Percentiles rank a stretch among this genome's conserved stretches.
phyloP scores from a whole-genome alignment of 2,888 invertebrate genomes.

The Microctonus brassicae region DNA sequence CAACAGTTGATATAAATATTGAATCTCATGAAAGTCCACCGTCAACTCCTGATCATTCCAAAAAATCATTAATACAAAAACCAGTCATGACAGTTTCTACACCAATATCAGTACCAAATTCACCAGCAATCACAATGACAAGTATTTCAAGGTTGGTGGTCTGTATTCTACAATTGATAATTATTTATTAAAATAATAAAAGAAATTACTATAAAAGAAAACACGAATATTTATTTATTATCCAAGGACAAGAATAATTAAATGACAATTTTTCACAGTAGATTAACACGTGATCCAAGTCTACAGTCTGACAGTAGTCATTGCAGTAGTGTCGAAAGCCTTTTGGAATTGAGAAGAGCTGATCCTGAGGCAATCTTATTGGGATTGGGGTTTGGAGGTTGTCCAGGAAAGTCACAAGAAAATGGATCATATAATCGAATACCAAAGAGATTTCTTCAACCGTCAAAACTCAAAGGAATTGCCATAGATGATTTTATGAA shows the following conservation, averaged over 20 bases:
- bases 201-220: background rate
- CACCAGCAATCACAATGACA: constrained; percentile 55
- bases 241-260: constrained; percentile 31
- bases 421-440: constrained; percentile 77
- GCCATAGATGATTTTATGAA: constrained; percentile 82
- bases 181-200: background rate
- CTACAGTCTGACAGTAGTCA: constrained; percentile 73
- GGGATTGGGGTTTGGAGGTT: constrained; percentile 84
- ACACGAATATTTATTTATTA: background rate
- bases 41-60: constrained; percentile 36
- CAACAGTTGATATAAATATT: constrained; percentile 38
- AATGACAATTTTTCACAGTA: constrained; percentile 54
- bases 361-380: constrained; percentile 91
- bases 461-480: constrained; percentile 84
- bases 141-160: constrained; percentile 53
- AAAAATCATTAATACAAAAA: constrained; percentile 47
- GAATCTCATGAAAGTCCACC: constrained; percentile 38
- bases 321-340: constrained; percentile 85
- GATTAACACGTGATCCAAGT: constrained; percentile 64
- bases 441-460: constrained; percentile 85
- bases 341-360: constrained; percentile 85
- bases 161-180: constrained; percentile 2
- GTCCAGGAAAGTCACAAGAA: constrained; percentile 76
- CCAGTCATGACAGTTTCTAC: constrained; percentile 62
- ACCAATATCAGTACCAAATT: constrained; percentile 60